Conservation (phyloP, 2,113 vertebrate genomes). For the Glaucidium brasilianum region DNA sequence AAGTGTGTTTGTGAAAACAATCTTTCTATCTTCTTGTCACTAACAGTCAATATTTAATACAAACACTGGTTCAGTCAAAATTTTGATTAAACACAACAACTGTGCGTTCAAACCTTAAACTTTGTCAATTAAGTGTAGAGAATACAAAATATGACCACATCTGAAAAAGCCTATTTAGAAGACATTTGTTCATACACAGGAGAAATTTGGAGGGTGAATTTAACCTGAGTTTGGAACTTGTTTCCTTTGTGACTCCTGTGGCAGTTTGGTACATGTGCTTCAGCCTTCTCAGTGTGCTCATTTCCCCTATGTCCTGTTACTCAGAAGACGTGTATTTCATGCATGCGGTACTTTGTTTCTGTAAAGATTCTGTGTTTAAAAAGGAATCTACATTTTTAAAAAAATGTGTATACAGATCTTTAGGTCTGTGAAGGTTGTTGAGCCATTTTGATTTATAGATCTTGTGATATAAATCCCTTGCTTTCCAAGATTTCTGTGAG, state of each 20-base stretch:
- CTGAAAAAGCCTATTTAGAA: background rate
- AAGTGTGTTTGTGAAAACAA: background rate
- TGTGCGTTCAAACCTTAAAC: background rate
- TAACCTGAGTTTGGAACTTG: background rate
- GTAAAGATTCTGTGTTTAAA: background rate
- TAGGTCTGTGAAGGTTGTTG: background rate
- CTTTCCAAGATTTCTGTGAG: background rate
- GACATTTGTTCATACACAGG: background rate
- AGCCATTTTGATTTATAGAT: slow-evolving; percentile 7
- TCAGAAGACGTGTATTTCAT: background rate
- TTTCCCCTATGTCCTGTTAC: background rate
- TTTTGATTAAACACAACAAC: background rate
- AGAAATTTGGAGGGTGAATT: background rate
- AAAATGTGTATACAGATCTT: background rate
- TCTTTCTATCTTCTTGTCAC: background rate
- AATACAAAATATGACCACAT: background rate
- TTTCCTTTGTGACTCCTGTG: background rate
- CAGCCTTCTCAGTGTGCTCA: background rate
- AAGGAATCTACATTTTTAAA: background rate
- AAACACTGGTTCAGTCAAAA: background rate
- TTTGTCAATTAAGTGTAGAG: background rate
- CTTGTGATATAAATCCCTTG: background rate
- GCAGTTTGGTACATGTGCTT: background rate
- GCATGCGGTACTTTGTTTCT: background rate
- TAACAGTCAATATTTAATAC: background rate